Conservation (phyloP, 1,140 invertebrate genomes). For the Mesaphorura yosii region DNA sequence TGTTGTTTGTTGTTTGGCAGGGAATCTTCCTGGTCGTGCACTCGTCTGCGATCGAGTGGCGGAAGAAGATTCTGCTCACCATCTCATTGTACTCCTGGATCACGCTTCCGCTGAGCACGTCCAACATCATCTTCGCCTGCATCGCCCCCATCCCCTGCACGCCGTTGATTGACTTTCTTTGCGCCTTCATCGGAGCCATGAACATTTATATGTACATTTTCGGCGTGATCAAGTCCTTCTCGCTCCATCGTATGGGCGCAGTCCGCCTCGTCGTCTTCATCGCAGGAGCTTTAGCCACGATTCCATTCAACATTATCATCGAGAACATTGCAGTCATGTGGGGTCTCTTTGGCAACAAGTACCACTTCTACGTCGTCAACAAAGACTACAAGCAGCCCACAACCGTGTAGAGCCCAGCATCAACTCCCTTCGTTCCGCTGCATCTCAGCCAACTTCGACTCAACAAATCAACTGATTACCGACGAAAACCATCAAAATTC, state of each 20-base stretch:
- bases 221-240: conserved; percentile 89
- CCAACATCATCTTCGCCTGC: conserved; percentile 70
- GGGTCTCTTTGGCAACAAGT: conserved; percentile 81
- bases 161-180: conserved; percentile 65
- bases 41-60: conserved; percentile 67
- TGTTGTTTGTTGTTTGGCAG: conserved; percentile 40
- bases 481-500: too few species aligned
- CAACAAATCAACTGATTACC: too few species aligned
- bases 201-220: conserved; percentile 95
- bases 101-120: conserved; percentile 81
- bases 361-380: conserved; percentile 90
- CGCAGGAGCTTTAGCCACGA: conserved; percentile 69
- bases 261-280: conserved; percentile 67
- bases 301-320: conserved; percentile 81
- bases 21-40: conserved; percentile 91
- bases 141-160: conserved; percentile 79
- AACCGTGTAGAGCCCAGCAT: conserved; percentile 47
- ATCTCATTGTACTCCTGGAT: conserved; percentile 93
- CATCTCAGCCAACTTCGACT: too few species aligned
- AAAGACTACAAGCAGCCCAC: conserved; percentile 61
- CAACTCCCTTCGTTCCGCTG: too few species aligned
- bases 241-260: conserved; percentile 69
- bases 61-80: conserved; percentile 68
- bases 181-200: conserved; percentile 75
- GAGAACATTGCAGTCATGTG: conserved; percentile 89